Percentiles rank a stretch among this genome's conserved stretches.
These are phyloP conservation scores for Loxodonta africana DNA, from an alignment of 2,113 vertebrate genomes.

Conservation along the genomic window DNA sequence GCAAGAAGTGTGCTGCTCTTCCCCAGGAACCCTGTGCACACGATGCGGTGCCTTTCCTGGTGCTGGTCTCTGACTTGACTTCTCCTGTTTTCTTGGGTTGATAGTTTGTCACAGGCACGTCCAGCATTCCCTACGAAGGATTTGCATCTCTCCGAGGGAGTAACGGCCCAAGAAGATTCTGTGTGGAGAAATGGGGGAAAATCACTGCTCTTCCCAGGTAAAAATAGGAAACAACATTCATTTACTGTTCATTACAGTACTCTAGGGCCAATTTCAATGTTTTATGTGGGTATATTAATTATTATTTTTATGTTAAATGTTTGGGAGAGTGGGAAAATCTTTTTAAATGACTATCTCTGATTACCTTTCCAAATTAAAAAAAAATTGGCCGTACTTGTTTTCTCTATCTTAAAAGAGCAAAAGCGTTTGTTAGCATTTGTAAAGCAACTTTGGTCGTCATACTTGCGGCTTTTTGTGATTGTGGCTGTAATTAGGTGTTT, in stretches of 20 bases:
- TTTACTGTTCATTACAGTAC: neutral
- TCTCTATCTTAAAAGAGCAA: neutral
- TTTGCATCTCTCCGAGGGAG: constrained; percentile 97
- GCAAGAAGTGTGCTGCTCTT: neutral
- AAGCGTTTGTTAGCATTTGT: neutral
- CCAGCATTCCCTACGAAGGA: constrained; percentile 98
- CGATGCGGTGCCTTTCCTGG: neutral
- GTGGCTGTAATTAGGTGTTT: neutral
- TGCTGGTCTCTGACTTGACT: neutral
- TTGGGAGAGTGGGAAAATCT: neutral
- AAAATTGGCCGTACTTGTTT: neutral
- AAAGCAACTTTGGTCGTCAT: neutral
- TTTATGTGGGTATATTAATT: neutral
- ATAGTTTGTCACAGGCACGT: constrained; percentile 99
- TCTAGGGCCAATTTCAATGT: neutral
- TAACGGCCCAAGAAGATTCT: constrained; percentile 97
- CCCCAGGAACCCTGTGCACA: neutral
- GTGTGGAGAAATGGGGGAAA: constrained; percentile 99
- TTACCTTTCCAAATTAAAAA: constrained; percentile 19
- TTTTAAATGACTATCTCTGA: neutral
- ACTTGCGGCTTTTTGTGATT: neutral
- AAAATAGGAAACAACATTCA: constrained; percentile 6
- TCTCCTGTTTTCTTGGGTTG: constrained; percentile 67
- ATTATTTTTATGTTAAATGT: constrained; percentile 14
- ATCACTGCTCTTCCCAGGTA: constrained; percentile 99